Evolutionary conservation across 2,113 vertebrate genomes (phyloP), one percentile per base, ranked within the genome.

Genomic region (Struthio camelus): DNA sequence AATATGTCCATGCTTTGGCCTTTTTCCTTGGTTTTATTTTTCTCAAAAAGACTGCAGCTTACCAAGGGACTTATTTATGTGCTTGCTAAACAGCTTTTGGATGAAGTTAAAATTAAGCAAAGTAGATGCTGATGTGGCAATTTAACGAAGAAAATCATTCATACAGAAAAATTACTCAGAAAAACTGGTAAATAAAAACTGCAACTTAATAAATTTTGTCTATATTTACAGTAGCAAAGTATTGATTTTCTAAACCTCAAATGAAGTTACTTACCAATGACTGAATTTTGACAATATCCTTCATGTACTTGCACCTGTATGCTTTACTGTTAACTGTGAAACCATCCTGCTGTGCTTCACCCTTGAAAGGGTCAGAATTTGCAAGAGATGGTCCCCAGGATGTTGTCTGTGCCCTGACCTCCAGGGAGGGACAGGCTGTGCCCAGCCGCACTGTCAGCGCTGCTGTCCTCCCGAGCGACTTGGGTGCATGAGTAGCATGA

Each of bases 401-500:
- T 2, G 1, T 1, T 11, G 56, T 32, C 61, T 13, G 54, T 32
- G 19, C 24, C 77, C 25, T 56, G 25, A 19, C n/a, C 40, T 23
- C n/a, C 70, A 28, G 48, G 2, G 0, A 15, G 53, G 24, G 65
- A 30, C 5, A 0, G 2, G 17, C 36, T 40, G 44, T 19, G 54
- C 25, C 54, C 23, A 58, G 54, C 28, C 15, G 54, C 54, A 19
- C 51, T 53, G 51, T 18, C 51, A 25, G 25, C 54, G 13, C 28
- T 27, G 14, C 54, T 27, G 15, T 16, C 16, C 28, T 30, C 54
- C 30, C 54, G 14, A 11, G 7, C 46, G 12, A 48, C 46, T 19
- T 18, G 10, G 42, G 40, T 1, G 0, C 9, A 1, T 22, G 1
- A 27, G 5, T 7, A 1, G 2, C 30, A 6, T 2, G 28, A 66